Evolutionary conservation across 1,140 invertebrate genomes (phyloP).

Genomic region (Teleopsis dalmanni): DNA sequence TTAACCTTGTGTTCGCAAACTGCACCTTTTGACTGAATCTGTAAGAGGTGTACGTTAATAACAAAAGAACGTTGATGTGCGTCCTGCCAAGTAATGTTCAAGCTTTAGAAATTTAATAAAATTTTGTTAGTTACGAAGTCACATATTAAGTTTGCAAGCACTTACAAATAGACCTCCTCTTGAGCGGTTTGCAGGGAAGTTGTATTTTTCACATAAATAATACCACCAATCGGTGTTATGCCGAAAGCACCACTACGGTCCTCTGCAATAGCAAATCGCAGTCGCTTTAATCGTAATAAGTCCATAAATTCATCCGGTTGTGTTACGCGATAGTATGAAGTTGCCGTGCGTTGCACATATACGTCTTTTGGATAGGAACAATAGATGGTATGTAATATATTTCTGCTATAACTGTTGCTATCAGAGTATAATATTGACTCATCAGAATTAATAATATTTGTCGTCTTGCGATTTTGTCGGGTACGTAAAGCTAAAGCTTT

Average conservation of each 20-base stretch:
- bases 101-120: background rate
- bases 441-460: conserved; percentile 19
- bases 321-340: conserved; percentile 38
- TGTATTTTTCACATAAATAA: conserved; percentile 50
- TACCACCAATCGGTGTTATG: conserved; percentile 50
- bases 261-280: conserved; percentile 25
- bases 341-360: conserved; percentile 40
- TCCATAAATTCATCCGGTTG: conserved; percentile 36
- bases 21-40: conserved; percentile 36
- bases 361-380: conserved; percentile 41
- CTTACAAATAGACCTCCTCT: conserved; percentile 33
- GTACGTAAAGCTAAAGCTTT: conserved; percentile 13
- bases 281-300: conserved; percentile 16
- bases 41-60: conserved; percentile 44
- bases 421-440: conserved; percentile 5
- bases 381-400: conserved; percentile 1
- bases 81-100: conserved; percentile 48
- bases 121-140: background rate
- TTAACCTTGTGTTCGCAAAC: conserved; percentile 34
- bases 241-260: conserved; percentile 45
- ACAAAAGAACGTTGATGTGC: conserved; percentile 34
- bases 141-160: background rate
- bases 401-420: conserved; percentile 1
- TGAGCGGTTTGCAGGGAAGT: conserved; percentile 37
- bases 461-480: conserved; percentile 17